Percentiles rank a stretch among this genome's conserved stretches.
These are phyloP conservation scores for Leptothorax acervorum DNA, from an alignment of 2,888 invertebrate species.

Conservation along the genomic window DNA sequence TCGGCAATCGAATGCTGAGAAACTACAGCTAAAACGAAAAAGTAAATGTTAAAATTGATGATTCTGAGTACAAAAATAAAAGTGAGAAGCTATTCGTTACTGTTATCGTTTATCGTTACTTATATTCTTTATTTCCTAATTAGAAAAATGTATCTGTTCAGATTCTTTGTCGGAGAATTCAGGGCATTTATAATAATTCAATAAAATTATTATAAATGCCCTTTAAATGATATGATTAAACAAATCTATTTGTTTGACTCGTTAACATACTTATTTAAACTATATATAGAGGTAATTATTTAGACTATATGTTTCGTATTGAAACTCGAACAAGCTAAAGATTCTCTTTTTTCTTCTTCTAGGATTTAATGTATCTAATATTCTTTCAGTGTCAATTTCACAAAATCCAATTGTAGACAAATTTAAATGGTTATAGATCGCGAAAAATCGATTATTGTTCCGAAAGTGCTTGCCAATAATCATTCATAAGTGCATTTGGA, in stretches of 20 bases:
- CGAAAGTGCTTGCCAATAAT: neutral
- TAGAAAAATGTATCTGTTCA: neutral
- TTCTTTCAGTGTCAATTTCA: neutral
- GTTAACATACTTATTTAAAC: no score
- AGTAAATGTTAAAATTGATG: neutral
- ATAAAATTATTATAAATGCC: no score
- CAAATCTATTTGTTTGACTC: no score
- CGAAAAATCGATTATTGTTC: neutral
- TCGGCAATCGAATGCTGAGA: neutral
- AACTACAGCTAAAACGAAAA: neutral
- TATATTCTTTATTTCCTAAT: neutral
- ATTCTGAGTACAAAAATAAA: neutral
- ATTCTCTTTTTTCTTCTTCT: neutral
- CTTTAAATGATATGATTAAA: no score
- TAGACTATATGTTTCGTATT: neutral
- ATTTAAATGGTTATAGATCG: neutral
- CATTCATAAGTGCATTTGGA: slow-evolving; percentile 5
- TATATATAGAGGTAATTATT: neutral
- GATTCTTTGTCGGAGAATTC: neutral
- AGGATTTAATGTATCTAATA: neutral
- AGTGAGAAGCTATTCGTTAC: neutral
- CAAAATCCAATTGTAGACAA: neutral
- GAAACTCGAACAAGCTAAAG: neutral
- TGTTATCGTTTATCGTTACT: no score
- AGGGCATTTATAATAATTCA: neutral